Conservation (phyloP, 2,888 invertebrate species). For the Watsonalla cultraria region DNA sequence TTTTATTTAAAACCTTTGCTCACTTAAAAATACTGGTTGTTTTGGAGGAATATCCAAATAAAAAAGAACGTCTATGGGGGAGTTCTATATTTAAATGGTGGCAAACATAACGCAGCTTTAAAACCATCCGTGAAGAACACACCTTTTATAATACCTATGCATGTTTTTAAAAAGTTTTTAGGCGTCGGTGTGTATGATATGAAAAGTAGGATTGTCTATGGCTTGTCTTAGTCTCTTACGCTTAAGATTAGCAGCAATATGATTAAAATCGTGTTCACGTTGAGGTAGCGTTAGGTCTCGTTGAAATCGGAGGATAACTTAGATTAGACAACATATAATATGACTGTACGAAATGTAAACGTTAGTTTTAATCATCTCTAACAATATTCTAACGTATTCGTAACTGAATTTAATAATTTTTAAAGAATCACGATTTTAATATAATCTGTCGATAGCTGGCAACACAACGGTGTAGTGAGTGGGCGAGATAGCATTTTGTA, state of each 20-base stretch:
- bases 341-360: constrained; percentile 33
- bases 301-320: neutral
- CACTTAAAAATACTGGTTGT: neutral
- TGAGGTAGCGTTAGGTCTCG: constrained; percentile 3
- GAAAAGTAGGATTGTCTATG: constrained; percentile 35
- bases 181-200: constrained; percentile 47
- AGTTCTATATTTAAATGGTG: constrained; percentile 12
- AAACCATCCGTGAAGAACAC: constrained; percentile 8
- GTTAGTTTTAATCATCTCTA: constrained; percentile 26
- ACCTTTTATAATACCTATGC: constrained; percentile 26
- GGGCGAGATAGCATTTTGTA: constrained; percentile 73
- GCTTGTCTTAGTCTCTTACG: constrained; percentile 49
- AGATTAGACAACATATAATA: constrained; percentile 23
- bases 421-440: constrained; percentile 14
- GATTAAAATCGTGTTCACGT: constrained; percentile 56
- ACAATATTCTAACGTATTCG: neutral
- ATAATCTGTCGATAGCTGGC: constrained; percentile 32
- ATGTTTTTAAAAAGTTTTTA: constrained; percentile 28
- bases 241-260: constrained; percentile 55
- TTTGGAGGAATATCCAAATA: constrained; percentile 12
- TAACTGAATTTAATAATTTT: constrained; percentile 1
- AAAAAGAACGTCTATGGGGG: constrained; percentile 3
- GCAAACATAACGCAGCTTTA: constrained; percentile 27
- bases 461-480: constrained; percentile 48
- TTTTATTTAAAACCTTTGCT: too few species aligned